These are phyloP conservation scores for Strigops habroptila DNA, from an alignment of 2,113 vertebrate species.

Conservation along the genomic window DNA sequence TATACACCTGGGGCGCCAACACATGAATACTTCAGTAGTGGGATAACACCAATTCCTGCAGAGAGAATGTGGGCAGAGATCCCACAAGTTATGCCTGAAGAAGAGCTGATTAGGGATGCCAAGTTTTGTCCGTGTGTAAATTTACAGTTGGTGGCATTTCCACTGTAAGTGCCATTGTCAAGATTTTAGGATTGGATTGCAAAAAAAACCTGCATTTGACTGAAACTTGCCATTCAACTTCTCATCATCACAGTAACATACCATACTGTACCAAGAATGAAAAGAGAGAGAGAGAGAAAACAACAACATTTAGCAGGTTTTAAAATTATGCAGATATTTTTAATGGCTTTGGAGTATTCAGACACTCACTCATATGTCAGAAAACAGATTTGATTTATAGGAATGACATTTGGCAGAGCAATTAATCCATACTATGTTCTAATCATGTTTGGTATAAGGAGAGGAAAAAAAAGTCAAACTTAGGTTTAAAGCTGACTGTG, in stretches of 20 bases:
- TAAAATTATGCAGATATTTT: conserved; percentile 77
- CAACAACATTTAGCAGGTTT: conserved; percentile 75
- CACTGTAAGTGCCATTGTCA: conserved; percentile 68
- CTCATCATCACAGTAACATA: conserved; percentile 65
- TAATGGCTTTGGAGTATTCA: conserved; percentile 75
- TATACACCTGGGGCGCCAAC: conserved; percentile 2
- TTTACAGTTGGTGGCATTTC: conserved; percentile 68
- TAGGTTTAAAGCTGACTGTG: conserved; percentile 55
- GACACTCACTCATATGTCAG: conserved; percentile 75
- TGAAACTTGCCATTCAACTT: conserved; percentile 72
- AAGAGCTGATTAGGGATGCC: conserved; percentile 25
- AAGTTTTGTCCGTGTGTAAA: conserved; percentile 57
- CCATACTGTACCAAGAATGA: conserved; percentile 64
- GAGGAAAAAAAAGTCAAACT: conserved; percentile 59
- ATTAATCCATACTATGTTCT: conserved; percentile 75
- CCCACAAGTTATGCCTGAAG: conserved; percentile 43
- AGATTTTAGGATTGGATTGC: conserved; percentile 55
- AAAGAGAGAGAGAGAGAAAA: conserved; percentile 57
- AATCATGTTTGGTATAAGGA: conserved; percentile 69
- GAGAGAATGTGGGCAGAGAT: conserved; percentile 43
- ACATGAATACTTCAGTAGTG: conserved; percentile 15
- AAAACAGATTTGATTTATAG: conserved; percentile 77
- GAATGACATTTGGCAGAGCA: conserved; percentile 75
- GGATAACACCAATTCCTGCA: conserved; percentile 35
- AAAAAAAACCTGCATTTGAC: conserved; percentile 37